These are phyloP conservation scores for Sander vitreus DNA, from an alignment of 2,113 vertebrate genomes.

Conservation along the genomic window DNA sequence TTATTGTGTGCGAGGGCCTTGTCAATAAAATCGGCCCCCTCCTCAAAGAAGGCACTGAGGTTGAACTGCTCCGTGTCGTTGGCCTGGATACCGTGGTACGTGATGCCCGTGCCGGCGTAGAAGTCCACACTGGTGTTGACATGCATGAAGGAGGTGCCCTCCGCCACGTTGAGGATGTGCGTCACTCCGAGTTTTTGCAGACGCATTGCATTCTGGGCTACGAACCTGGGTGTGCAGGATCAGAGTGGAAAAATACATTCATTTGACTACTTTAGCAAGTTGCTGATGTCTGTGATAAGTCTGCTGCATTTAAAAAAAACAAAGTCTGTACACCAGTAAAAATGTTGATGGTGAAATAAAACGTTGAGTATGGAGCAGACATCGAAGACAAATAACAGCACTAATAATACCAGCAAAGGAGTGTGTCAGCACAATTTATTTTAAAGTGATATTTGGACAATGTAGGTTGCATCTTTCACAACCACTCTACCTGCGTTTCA, in stretches of 20 bases:
- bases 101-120: constrained; percentile 94
- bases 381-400: constrained; percentile 25
- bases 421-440: constrained; percentile 44
- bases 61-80: constrained; percentile 95
- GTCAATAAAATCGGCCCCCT: constrained; percentile 95
- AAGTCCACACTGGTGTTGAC: constrained; percentile 96
- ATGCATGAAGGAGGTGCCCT: constrained; percentile 99
- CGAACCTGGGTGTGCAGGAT: constrained; percentile 84
- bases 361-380: constrained; percentile 9
- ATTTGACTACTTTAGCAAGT: background rate
- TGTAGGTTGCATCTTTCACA: constrained; percentile 29
- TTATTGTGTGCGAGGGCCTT: constrained; percentile 93
- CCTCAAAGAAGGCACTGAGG: constrained; percentile 96
- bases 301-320: background rate
- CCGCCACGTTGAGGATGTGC: constrained; percentile 95
- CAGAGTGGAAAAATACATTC: background rate
- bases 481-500: constrained; percentile 11
- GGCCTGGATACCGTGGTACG: constrained; percentile 94
- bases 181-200: constrained; percentile 95
- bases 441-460: constrained; percentile 26
- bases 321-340: constrained; percentile 1
- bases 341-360: constrained; percentile 1
- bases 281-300: constrained; percentile 9
- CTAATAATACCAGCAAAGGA: constrained; percentile 19
- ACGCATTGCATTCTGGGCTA: constrained; percentile 92